Percentiles rank a stretch among this genome's conserved stretches.
These are phyloP conservation scores for Danionella dracula DNA, from an alignment of 2,797 vertebrate genomes.

Conservation along the genomic window DNA sequence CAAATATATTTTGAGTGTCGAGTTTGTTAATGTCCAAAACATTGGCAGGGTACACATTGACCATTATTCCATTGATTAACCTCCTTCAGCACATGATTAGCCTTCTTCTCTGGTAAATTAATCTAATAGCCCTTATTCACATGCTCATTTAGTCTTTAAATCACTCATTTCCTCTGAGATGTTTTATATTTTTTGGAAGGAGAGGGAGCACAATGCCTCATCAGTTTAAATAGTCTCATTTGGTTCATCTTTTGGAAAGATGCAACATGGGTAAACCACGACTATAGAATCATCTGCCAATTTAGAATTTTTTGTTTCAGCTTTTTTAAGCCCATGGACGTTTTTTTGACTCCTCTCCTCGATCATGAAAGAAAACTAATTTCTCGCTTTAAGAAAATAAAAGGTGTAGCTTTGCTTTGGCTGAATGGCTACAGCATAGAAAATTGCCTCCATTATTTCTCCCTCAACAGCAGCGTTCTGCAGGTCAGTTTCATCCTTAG, in stretches of 20 bases:
- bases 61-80: background rate
- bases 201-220: slow-evolving; percentile 36
- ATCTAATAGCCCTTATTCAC: background rate
- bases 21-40: no score
- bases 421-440: slow-evolving; percentile 33
- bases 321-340: background rate
- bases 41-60: no score
- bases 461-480: slow-evolving; percentile 8
- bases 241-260: slow-evolving; percentile 35
- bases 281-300: slow-evolving; percentile 7
- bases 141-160: background rate
- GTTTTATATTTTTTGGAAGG: background rate
- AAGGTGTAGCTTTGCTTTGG: slow-evolving; percentile 16
- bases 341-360: background rate
- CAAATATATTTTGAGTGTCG: no score
- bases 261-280: slow-evolving; percentile 30
- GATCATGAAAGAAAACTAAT: slow-evolving; percentile 9
- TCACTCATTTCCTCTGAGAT: background rate
- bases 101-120: no score
- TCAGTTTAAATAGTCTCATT: slow-evolving; percentile 37
- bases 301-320: slow-evolving; percentile 29
- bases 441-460: slow-evolving; percentile 52
- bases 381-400: background rate
- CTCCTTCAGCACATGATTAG: background rate
- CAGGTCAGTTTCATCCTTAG: slow-evolving; percentile 30